phyloP scores from a whole-genome alignment of 2,797 vertebrate genomes.

The Margarornis squamiger region DNA sequence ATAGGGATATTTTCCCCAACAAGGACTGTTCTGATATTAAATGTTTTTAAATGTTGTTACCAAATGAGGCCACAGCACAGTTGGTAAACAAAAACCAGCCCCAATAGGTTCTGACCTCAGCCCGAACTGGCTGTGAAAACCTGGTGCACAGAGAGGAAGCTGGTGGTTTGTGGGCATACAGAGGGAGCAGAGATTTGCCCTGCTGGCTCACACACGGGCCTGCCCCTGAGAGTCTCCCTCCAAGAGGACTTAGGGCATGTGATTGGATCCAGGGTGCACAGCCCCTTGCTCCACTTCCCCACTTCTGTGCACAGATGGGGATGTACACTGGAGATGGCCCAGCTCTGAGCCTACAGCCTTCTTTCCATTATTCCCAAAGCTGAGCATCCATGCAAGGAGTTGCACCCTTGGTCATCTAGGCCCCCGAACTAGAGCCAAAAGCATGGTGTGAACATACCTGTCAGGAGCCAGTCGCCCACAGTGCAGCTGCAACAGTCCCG shows the following conservation, averaged over 20 bases:
- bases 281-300: neutral
- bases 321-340: neutral
- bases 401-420: neutral
- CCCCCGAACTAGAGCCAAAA: neutral
- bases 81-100: neutral
- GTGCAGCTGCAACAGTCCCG: fast-evolving
- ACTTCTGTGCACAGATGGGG: neutral
- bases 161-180: neutral
- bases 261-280: neutral
- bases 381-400: neutral
- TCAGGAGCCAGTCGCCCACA: fast-evolving
- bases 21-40: neutral
- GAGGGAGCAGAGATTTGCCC: neutral
- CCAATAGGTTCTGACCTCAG: neutral
- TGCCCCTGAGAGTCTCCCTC: fast-evolving
- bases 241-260: fast-evolving
- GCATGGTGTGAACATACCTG: neutral
- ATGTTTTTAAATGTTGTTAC: neutral
- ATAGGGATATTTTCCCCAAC: neutral
- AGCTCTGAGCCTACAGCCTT: neutral
- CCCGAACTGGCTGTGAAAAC: neutral
- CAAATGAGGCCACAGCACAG: neutral
- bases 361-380: neutral
- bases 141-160: neutral
- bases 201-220: neutral